Evolutionary conservation across 2,888 invertebrate genomes (phyloP), one percentile per base, ranked within the genome.

Genomic region (Hirtodrosophila confusa): DNA sequence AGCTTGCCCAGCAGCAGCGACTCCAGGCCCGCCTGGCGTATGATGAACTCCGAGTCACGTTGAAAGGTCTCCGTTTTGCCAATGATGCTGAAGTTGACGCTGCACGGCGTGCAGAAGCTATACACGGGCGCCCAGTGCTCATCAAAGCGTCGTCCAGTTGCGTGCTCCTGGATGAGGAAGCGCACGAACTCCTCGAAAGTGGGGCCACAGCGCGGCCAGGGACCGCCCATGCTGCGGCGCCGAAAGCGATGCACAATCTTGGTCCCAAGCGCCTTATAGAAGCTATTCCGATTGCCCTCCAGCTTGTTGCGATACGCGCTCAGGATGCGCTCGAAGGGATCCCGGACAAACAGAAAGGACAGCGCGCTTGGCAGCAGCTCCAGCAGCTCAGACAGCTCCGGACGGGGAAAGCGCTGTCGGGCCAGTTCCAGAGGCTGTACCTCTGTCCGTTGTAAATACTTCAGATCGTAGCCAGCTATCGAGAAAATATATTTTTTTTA

Each of bases 301-400:
- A 97, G 92, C 92, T 95, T 95, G 88, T 95, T 95, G 44, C 95
- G 93, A 88, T 95, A 95, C 10, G 95, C 95, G 48, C 95, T 95
- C 45, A 95, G 92, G 35, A 95, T 91, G 64, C 95, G 92, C 76
- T 95, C 95, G 80, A 95, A 95, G 1, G 95, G 95, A 90, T 95
- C 95, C 40, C 95, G 93, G 3, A 95, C 95, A 27, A 95, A 94
- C 48, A 95, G 90, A 73, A 95, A 93, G 47, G 95, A 94, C 66
- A 95, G 90, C 4, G 95, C 94, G 23, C 93, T 93, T 3, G 93
- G 93, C 36, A 94, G 91, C 8, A 94, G 92, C 64, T 95, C 94
- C 73, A 94, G 93, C 43, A 95, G 90, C 88, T 95, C 94, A 43
- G 93, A 93, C 47, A 93, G 92, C 48, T 93, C 93, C 7, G 95